Base-by-base conservation (phyloP, 2,797 vertebrate species). In the Lacerta bilineata region DNA sequence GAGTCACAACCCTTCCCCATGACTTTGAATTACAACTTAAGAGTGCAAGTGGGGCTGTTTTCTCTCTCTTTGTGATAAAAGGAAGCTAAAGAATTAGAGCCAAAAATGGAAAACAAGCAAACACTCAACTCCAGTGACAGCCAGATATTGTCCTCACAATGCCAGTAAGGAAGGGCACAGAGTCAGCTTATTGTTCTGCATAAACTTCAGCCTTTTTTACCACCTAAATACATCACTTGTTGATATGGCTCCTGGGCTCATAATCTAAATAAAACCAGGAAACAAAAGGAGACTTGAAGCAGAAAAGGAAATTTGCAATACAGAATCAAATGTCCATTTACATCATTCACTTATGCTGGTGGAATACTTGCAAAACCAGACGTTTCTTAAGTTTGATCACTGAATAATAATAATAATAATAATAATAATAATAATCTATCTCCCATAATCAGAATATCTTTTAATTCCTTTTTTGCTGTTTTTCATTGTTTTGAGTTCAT, bases 61-160 rank as follows among this genome's bases (percentile, higher is more conserved):
- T 74, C 11, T 8, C 17, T n/a, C 10, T 87, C 61, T 71, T 83
- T 1, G 0, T 68, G 46, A 71, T 0, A 0, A 13, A 1, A 1
- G 0, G 17, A 0, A 87, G 92, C 77, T 82, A 88, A 88, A 92
- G 85, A 78, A 85, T 74, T 18, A 71, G 81, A 89, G 84, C 46
- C 91, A 79, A 41, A 71, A 29, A 84, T 36, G 86, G 72, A 27
- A 66, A 71, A 55, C 0, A 50, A 36, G 15, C 20, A 41, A 17
- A 59, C 33, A 61, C 71, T 74, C 50, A 61, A 29, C 13, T 59
- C 33, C 9, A 13, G 1, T 43, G 59, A 7, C 25, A 43, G 27
- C 84, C 59, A 77, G 64, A 5, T 41, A 43, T 27, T 55, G 3
- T 55, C 50, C 13, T 55, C 23, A 66, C 25, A 64, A 64, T 74